phyloP scores from a whole-genome alignment of 30 jellyfish, hydroid and myxozoan genomes.

The Turritopsis dohrnii region DNA sequence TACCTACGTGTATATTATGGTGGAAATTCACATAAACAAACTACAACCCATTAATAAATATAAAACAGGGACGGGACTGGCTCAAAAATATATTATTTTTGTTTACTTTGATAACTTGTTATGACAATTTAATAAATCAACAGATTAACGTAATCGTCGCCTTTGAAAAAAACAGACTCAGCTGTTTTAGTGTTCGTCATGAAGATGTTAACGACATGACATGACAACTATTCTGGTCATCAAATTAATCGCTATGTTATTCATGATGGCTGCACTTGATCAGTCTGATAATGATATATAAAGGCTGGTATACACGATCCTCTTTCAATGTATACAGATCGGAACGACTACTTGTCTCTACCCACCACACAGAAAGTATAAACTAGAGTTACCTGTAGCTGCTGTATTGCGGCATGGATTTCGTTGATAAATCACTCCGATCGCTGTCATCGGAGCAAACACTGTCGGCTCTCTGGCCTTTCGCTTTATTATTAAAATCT shows the following conservation, averaged over 20 bases:
- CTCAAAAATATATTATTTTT: not conserved
- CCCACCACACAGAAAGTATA: not conserved
- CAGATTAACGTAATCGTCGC: not conserved
- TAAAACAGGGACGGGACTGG: not conserved
- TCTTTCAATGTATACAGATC: no score
- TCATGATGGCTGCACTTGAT: not conserved
- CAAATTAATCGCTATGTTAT: not conserved
- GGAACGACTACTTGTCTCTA: no score
- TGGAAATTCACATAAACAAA: not conserved
- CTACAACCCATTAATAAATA: not conserved
- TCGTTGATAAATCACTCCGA: constrained; percentile 65
- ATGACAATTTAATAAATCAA: not conserved
- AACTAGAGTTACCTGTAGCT: constrained; percentile 63
- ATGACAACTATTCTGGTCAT: not conserved
- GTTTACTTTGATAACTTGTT: not conserved
- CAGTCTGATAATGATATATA: not conserved
- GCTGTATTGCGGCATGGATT: constrained; percentile 95
- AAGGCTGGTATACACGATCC: not conserved
- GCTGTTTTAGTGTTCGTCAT: no score
- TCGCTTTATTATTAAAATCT: constrained; percentile 40
- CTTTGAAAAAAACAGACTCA: not conserved
- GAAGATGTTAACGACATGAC: no score
- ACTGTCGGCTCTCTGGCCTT: constrained; percentile 56
- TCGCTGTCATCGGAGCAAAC: constrained; percentile 86
- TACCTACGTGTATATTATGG: not conserved